Conservation (phyloP, 2,888 invertebrate species). For the Gastrophysa polygoni region DNA sequence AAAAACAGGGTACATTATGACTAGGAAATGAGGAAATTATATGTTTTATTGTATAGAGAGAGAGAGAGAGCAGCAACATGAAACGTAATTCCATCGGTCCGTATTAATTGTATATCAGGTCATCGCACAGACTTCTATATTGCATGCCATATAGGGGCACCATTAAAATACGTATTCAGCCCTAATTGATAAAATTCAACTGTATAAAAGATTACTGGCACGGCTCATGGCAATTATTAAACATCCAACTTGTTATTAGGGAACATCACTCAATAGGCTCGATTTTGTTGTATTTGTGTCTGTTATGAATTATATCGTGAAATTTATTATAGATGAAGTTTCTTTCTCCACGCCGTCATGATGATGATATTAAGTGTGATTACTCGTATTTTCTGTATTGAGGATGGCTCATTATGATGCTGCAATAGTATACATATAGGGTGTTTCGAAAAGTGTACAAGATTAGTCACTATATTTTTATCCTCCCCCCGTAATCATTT, state of each 20-base stretch:
- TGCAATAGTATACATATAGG: no score
- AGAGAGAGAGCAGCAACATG: slow-evolving; percentile 26
- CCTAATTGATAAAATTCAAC: slow-evolving; percentile 53
- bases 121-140: slow-evolving; percentile 40
- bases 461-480: no score
- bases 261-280: slow-evolving; percentile 51
- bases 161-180: slow-evolving; percentile 51
- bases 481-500: no score
- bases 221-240: slow-evolving; percentile 48
- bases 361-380: slow-evolving; percentile 30
- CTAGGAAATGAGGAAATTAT: slow-evolving; percentile 37
- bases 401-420: no score
- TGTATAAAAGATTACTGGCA: slow-evolving; percentile 50
- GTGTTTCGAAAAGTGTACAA: no score
- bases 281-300: slow-evolving; percentile 47
- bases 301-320: slow-evolving; percentile 34
- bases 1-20: slow-evolving; percentile 29
- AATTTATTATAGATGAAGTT: slow-evolving; percentile 34
- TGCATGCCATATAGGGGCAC: slow-evolving; percentile 45
- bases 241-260: slow-evolving; percentile 48
- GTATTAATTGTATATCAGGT: slow-evolving; percentile 43
- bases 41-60: slow-evolving; percentile 36
- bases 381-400: slow-evolving; percentile 13
- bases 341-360: slow-evolving; percentile 34
- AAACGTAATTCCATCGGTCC: slow-evolving; percentile 37